A percentile compares a stretch with the other conserved stretches of the same genome.
Conservation (phyloP, 2,797 vertebrate genomes). For the Squalus acanthias region DNA sequence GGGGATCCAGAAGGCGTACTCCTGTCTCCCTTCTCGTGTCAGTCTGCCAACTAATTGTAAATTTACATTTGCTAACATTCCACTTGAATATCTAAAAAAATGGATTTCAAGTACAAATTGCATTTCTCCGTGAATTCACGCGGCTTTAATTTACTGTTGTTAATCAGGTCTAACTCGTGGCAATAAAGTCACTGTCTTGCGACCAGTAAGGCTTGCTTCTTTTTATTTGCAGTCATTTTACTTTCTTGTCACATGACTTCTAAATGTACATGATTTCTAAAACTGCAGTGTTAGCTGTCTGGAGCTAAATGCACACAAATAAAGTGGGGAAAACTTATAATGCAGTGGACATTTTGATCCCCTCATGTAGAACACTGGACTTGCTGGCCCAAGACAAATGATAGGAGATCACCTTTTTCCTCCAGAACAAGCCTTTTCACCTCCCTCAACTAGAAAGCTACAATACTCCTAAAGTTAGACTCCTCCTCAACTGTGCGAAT, state of each 20-base stretch:
- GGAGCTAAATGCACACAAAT: neutral
- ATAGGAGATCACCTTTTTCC: too few species aligned
- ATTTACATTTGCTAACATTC: neutral
- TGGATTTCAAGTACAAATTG: neutral
- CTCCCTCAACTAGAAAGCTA: neutral
- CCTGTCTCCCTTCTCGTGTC: neutral
- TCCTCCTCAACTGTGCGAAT: neutral
- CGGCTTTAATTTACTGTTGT: neutral
- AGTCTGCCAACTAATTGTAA: neutral
- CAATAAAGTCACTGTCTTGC: neutral
- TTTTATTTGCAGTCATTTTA: too few species aligned
- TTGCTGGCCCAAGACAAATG: neutral
- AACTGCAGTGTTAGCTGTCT: too few species aligned
- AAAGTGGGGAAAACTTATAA: neutral
- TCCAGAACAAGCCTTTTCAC: neutral
- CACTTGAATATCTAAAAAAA: neutral
- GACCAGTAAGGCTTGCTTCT: too few species aligned
- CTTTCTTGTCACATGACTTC: too few species aligned
- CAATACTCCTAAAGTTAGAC: neutral
- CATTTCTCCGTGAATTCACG: neutral
- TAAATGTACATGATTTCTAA: too few species aligned
- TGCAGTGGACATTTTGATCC: neutral
- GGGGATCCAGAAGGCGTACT: neutral
- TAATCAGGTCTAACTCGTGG: neutral
- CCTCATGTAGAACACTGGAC: neutral